These are phyloP conservation scores for Alligator sinensis DNA, from an alignment of 2,113 vertebrate species.

Conservation along the genomic window DNA sequence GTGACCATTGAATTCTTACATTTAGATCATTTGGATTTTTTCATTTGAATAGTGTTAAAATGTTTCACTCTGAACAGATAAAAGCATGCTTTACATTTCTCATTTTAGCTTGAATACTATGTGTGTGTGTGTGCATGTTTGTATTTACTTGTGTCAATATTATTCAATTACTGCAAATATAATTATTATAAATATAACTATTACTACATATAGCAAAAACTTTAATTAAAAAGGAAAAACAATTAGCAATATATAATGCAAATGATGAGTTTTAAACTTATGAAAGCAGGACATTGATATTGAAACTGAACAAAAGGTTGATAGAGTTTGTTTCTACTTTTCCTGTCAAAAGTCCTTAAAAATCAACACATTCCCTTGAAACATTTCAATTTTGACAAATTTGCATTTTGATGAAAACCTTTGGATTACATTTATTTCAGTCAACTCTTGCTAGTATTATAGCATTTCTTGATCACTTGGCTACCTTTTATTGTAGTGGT, in stretches of 20 bases:
- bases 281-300: fast-evolving
- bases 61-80: neutral
- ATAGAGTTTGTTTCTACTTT: neutral
- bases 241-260: neutral
- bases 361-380: neutral
- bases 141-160: too few relatives aligned
- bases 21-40: neutral
- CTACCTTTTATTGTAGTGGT: neutral
- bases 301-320: neutral
- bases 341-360: neutral
- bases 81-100: neutral
- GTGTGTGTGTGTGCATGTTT: too few relatives aligned
- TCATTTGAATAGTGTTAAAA: neutral
- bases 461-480: neutral
- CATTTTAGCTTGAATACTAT: too few relatives aligned
- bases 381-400: neutral
- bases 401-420: neutral
- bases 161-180: neutral
- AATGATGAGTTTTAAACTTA: neutral
- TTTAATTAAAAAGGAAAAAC: neutral
- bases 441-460: neutral
- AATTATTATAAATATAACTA: neutral
- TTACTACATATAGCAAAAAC: neutral
- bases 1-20: neutral
- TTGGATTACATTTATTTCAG: neutral